Evolutionary conservation across 2,113 vertebrate species (phyloP).

Genomic region (Sceloporus undulatus): DNA sequence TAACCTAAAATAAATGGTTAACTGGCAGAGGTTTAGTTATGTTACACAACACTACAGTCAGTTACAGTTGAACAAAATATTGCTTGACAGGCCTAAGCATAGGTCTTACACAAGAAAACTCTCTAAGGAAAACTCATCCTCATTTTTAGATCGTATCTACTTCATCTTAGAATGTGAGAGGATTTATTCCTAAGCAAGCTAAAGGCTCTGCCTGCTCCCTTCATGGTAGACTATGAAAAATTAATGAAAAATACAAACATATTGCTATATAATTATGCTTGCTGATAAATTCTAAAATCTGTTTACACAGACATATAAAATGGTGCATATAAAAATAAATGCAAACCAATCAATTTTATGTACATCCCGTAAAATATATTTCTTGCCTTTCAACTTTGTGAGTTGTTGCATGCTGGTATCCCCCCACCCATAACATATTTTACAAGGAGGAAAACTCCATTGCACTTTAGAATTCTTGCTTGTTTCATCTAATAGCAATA

Average conservation of each 20-base stretch:
- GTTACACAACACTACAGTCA: background rate
- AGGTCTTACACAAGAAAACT: too few relatives aligned
- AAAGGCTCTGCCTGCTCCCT: background rate
- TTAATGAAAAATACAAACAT: constrained; percentile 53
- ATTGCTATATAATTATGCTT: constrained; percentile 53
- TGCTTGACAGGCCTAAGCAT: background rate
- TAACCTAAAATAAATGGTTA: background rate
- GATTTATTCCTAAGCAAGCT: constrained; percentile 3
- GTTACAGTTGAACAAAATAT: background rate
- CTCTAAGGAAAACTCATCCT: background rate
- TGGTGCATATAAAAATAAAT: constrained; percentile 58
- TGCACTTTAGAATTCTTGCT: constrained; percentile 55
- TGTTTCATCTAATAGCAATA: constrained; percentile 65
- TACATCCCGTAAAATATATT: constrained; percentile 49
- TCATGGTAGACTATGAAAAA: constrained; percentile 40
- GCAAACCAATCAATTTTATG: constrained; percentile 24
- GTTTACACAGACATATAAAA: constrained; percentile 43
- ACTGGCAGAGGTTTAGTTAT: too few relatives aligned
- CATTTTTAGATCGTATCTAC: background rate
- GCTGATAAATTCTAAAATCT: constrained; percentile 55
- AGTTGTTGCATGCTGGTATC: background rate
- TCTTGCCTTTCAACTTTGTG: constrained; percentile 59
- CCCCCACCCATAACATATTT: constrained; percentile 36
- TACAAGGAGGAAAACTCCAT: constrained; percentile 32
- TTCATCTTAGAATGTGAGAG: background rate